Evolutionary conservation across 2,888 invertebrate species (phyloP), one percentile per base, ranked within the genome.

Genomic region (Argynnis bischoffii): DNA sequence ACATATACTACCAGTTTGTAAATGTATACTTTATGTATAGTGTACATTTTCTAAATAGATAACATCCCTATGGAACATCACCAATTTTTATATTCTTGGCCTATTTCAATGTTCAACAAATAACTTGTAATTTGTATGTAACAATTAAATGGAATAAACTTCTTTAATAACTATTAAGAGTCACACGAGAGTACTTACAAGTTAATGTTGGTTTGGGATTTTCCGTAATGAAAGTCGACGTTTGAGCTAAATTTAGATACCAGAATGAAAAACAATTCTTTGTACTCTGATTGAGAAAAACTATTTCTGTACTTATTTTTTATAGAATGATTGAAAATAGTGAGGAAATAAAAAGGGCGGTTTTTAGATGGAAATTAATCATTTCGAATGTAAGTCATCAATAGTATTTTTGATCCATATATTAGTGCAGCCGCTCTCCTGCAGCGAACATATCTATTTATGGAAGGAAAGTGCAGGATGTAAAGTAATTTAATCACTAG

Each of bases 161-260:
- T 60, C 48, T 31, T 54, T 66, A 16, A 66, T 66, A 66, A 59
- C 31, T 48, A 18, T 55, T 55, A 41, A 54, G 54, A 48, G 48
- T 35, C 59, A 60, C 55, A 35, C 15, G 60, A 66, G 60, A 21
- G 48, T 54, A 51, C 31, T 66, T 66, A 60, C 54, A 60, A 55
- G 66, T 48, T 66, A 41, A 18, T n/a, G 51, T 35, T 31, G 31
- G 59, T 21, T 41, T 55, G 18, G 16, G 56, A 47, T 48, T 66
- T n/a, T 54, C 47, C 47, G 59, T 48, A 66, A 60, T 59, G 48
- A 66, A 60, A 66, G 59, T 14, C 51, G 8, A 57, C 26, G 46
- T 57, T 54, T 35, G 11, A 35, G 66, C 31, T 66, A 66, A 60
- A 60, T 31, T 60, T 55, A 66, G 66, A 59, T 26, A 48, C 47